These are phyloP conservation scores for Diorhabda sublineata DNA, from an alignment of 1,140 invertebrate species.

Conservation along the genomic window DNA sequence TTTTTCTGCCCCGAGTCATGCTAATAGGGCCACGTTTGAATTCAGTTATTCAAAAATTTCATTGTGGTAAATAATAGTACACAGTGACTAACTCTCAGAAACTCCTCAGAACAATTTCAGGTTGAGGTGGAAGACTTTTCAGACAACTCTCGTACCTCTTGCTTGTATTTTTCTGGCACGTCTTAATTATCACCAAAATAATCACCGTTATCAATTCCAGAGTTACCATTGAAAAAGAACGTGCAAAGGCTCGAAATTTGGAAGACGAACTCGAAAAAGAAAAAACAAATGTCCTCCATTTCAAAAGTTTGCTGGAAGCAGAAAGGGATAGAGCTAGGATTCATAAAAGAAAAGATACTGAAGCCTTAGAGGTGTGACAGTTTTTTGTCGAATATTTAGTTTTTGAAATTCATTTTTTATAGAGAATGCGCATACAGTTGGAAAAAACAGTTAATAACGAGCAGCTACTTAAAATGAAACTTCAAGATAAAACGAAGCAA, in stretches of 20 bases:
- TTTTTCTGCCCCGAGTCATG: too few relatives aligned
- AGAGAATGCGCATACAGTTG: conserved; percentile 8
- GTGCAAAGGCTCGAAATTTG: conserved; percentile 13
- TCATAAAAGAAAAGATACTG: conserved; percentile 12
- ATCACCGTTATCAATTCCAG: conserved; percentile 7
- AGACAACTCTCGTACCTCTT: too few relatives aligned
- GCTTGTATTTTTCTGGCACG: too few relatives aligned
- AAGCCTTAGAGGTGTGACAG: conserved; percentile 9
- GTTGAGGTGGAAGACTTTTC: too few relatives aligned
- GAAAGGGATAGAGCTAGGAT: conserved; percentile 16
- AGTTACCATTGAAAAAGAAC: conserved; percentile 15
- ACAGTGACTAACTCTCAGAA: too few relatives aligned
- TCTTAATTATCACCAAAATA: neutral
- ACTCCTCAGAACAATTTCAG: too few relatives aligned
- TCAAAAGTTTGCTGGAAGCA: conserved; percentile 15
- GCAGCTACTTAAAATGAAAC: conserved; percentile 6
- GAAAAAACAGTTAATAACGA: conserved; percentile 10
- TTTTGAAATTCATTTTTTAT: neutral
- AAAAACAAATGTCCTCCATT: conserved; percentile 8
- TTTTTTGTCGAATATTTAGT: neutral
- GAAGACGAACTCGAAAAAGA: conserved; percentile 24
- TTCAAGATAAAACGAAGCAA: neutral
- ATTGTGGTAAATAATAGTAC: too few relatives aligned
- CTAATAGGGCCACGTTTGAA: too few relatives aligned
- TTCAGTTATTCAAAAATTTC: too few relatives aligned